phyloP scores from a whole-genome alignment of 2,797 vertebrate species.

The Enoplosus armatus region DNA sequence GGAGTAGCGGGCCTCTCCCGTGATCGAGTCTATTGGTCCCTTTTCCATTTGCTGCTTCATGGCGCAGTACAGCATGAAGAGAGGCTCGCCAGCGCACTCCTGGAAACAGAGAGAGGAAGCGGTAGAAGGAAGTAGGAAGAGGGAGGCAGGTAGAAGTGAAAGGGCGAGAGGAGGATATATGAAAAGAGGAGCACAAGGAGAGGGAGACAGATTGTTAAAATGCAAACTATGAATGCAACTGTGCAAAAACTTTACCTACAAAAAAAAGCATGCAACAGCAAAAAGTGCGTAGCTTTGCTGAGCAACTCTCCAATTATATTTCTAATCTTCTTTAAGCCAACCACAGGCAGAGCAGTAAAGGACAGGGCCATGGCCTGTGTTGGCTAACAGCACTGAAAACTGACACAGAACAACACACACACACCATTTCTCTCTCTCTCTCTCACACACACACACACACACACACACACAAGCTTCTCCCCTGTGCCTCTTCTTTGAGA shows the following conservation, averaged over 20 bases:
- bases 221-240: conserved; percentile 18
- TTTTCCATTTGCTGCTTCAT: conserved; percentile 99
- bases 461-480: conserved; percentile 39
- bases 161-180: neutral
- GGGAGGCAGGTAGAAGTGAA: neutral
- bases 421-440: conserved; percentile 15
- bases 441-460: neutral
- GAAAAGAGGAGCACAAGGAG: neutral
- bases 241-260: conserved; percentile 31
- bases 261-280: conserved; percentile 29
- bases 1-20: conserved; percentile 97
- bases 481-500: conserved; percentile 45
- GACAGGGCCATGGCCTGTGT: conserved; percentile 61
- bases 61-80: conserved; percentile 98
- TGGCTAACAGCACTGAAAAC: conserved; percentile 46
- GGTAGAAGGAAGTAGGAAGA: neutral
- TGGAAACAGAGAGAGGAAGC: conserved; percentile 35
- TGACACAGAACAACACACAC: conserved; percentile 38
- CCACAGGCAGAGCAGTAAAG: conserved; percentile 42
- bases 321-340: conserved; percentile 53
- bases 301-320: conserved; percentile 55
- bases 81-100: conserved; percentile 82
- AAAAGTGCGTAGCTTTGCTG: conserved; percentile 44
- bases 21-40: conserved; percentile 97
- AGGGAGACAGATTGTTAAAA: conserved; percentile 29